phyloP scores from a whole-genome alignment of 1,140 invertebrate genomes.

The Diplogasteroides magnus region DNA sequence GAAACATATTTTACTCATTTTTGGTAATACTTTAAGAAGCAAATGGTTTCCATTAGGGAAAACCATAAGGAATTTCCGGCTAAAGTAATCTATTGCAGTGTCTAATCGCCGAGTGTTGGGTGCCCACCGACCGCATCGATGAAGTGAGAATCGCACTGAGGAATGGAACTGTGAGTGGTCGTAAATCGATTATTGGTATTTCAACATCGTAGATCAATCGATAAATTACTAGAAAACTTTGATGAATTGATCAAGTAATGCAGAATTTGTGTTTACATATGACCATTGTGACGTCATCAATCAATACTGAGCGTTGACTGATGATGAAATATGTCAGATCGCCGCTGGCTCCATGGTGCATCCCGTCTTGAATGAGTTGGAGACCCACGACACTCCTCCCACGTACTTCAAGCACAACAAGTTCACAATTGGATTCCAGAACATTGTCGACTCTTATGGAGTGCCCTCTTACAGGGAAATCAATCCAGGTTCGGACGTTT shows the following conservation, averaged over 20 bases:
- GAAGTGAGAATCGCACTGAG: conserved; percentile 79
- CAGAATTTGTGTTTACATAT: too few species aligned
- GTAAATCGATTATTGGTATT: background rate
- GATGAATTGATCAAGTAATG: too few species aligned
- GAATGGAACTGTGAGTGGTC: conserved; percentile 76
- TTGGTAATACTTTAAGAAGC: too few species aligned
- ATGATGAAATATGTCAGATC: conserved; percentile 44
- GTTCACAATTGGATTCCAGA: conserved; percentile 58
- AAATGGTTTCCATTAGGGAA: too few species aligned
- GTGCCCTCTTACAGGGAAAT: conserved; percentile 60
- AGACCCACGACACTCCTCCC: conserved; percentile 55
- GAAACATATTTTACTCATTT: too few species aligned
- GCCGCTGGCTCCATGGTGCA: conserved; percentile 56
- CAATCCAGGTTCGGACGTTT: conserved; percentile 59
- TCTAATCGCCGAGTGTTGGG: conserved; percentile 97
- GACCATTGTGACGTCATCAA: too few species aligned
- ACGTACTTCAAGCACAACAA: conserved; percentile 60
- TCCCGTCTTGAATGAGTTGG: conserved; percentile 58
- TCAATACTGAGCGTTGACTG: too few species aligned
- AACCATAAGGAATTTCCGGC: too few species aligned
- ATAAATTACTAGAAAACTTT: too few species aligned
- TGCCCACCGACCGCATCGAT: conserved; percentile 80
- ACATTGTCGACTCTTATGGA: conserved; percentile 60
- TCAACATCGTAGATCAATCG: background rate
- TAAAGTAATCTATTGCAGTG: too few species aligned